Percentiles rank a stretch among this genome's conserved stretches.
phyloP scores from a whole-genome alignment of 2,797 vertebrate species.

The Centroberyx gerrardi region DNA sequence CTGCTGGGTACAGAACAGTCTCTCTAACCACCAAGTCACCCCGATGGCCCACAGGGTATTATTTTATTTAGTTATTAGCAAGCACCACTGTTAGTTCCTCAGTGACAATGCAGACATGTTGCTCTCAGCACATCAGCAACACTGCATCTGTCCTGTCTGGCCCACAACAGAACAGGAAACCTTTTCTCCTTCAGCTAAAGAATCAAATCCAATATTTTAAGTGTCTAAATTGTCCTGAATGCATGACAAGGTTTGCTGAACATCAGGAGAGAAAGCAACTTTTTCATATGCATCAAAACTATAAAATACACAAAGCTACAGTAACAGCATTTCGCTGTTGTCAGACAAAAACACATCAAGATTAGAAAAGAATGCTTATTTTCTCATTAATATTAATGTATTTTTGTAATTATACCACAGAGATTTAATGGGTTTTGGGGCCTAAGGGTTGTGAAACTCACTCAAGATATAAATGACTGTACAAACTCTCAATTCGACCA shows the following conservation, averaged over 20 bases:
- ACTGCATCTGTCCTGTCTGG: background rate
- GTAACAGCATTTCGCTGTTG: background rate
- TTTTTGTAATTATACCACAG: background rate
- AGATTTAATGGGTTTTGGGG: slow-evolving; percentile 32
- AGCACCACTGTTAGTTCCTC: background rate
- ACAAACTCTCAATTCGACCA: background rate
- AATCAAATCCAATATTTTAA: background rate
- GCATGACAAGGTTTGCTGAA: too few relatives aligned
- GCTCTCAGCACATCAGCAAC: background rate
- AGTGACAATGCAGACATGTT: background rate
- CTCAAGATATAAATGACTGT: background rate
- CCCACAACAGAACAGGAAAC: background rate
- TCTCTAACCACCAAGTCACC: background rate
- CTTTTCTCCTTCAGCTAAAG: background rate
- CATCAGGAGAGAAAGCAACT: background rate
- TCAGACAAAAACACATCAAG: background rate
- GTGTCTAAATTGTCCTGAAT: background rate
- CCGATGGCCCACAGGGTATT: background rate
- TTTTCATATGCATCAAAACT: background rate
- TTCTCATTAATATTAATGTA: slow-evolving; percentile 3
- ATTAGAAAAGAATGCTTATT: background rate
- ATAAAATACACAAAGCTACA: background rate
- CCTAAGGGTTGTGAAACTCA: slow-evolving; percentile 11
- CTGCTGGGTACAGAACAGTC: too few relatives aligned
- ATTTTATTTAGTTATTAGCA: background rate